These are phyloP conservation scores for honey bee (Apis mellifera) DNA, from an alignment of 1,140 invertebrate genomes.

Conservation along the genomic window Amel_HAv3.1 CM009932.2:8757501-8758000, in stretches of 20 bases:
- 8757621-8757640: background rate
- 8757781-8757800: background rate
- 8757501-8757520: background rate
- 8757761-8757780: background rate
- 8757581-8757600: slow-evolving; percentile 29
- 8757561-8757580: slow-evolving; percentile 27
- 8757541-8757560: slow-evolving; percentile 28
- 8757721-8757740: background rate
- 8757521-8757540: slow-evolving; percentile 9
- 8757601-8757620: background rate
- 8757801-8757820: background rate
- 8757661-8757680: background rate
- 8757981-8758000: background rate
- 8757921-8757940: background rate
- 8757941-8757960: background rate
- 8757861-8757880: background rate
- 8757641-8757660: background rate
- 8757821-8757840: background rate
- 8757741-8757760: too few relatives aligned
- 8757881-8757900: background rate
- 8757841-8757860: background rate
- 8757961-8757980: background rate
- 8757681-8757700: background rate
- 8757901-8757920: background rate
- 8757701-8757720: background rate